These are phyloP conservation scores for Pollenia labialis DNA, from an alignment of 2,888 invertebrate species.

Conservation along the genomic window DNA sequence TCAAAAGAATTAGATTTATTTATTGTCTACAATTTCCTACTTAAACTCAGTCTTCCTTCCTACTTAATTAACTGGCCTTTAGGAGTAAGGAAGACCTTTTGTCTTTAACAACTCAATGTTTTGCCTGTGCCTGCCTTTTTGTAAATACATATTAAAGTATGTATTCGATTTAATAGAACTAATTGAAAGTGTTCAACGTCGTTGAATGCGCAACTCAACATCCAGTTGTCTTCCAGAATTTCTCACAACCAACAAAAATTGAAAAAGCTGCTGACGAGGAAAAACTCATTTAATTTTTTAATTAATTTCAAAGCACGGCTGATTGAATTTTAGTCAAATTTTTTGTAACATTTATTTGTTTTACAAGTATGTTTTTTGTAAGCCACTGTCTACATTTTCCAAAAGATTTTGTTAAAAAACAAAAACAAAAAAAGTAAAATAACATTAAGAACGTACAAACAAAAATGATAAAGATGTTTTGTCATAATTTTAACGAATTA, in stretches of 20 bases:
- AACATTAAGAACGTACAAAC: neutral
- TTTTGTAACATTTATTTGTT: slow-evolving; percentile 1
- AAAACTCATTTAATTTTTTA: slow-evolving; percentile 40
- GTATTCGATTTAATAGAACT: slow-evolving; percentile 14
- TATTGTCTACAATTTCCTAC: neutral
- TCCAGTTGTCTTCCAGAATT: slow-evolving; percentile 18
- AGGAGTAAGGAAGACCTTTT: too few relatives aligned
- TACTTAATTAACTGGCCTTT: neutral
- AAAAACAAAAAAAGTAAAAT: too few relatives aligned
- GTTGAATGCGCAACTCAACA: slow-evolving; percentile 10
- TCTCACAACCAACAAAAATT: slow-evolving; percentile 4
- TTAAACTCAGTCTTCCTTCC: neutral
- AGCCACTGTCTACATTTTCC: neutral
- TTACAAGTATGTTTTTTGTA: slow-evolving; percentile 1
- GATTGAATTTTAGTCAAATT: slow-evolving; percentile 20
- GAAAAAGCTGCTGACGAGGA: slow-evolving; percentile 13
- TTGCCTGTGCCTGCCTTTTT: slow-evolving; percentile 10
- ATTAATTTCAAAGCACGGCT: slow-evolving; percentile 34
- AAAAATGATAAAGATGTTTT: slow-evolving; percentile 12
- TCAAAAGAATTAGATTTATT: neutral
- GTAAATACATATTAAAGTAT: neutral
- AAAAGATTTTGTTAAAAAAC: neutral
- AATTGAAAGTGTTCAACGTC: slow-evolving; percentile 15
- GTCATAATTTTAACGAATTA: slow-evolving; percentile 9
- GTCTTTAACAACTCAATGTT: too few relatives aligned